Percentiles rank a stretch among this genome's conserved stretches.
Conservation (phyloP, 2,797 vertebrate species). For the Karalla daura region DNA sequence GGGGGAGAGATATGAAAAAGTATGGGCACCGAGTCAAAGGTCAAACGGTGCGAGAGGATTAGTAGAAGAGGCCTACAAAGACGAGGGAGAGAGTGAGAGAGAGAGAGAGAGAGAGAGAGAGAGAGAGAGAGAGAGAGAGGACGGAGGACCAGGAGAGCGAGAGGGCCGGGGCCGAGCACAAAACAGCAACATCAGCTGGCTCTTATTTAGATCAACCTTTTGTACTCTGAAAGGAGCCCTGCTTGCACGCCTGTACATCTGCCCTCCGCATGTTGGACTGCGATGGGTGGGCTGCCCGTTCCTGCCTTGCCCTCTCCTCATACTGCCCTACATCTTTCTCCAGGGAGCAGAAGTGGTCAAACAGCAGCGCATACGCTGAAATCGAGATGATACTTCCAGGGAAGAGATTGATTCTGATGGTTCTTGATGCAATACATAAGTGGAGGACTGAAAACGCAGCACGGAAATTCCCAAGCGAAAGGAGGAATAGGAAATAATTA, state of each 20-base stretch:
- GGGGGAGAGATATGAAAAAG: conserved; percentile 56
- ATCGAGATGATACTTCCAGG: conserved; percentile 8
- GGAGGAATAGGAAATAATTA: not conserved
- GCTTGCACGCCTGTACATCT: conserved; percentile 68
- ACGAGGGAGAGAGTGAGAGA: conserved; percentile 63
- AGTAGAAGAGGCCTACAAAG: conserved; percentile 61
- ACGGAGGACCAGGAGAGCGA: conserved; percentile 30
- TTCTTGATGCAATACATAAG: conserved; percentile 2
- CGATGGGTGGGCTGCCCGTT: conserved; percentile 72
- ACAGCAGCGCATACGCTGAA: not conserved
- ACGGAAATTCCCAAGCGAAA: not conserved
- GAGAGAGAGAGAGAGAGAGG: conserved; percentile 59
- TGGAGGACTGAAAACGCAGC: not conserved
- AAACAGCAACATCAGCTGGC: conserved; percentile 70
- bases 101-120: conserved; percentile 64
- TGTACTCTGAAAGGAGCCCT: conserved; percentile 63
- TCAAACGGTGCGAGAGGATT: conserved; percentile 68
- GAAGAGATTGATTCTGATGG: not conserved
- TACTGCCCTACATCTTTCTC: conserved; percentile 38
- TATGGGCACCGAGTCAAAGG: conserved; percentile 64
- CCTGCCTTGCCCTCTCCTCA: conserved; percentile 46
- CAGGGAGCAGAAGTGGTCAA: conserved; percentile 9
- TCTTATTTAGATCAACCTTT: conserved; percentile 80
- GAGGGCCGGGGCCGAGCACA: conserved; percentile 45
- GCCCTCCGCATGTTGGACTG: conserved; percentile 75